Evolutionary conservation across 2,797 vertebrate species (phyloP), one percentile per base, ranked within the genome.

Genomic region (Leptatherina wallacei): DNA sequence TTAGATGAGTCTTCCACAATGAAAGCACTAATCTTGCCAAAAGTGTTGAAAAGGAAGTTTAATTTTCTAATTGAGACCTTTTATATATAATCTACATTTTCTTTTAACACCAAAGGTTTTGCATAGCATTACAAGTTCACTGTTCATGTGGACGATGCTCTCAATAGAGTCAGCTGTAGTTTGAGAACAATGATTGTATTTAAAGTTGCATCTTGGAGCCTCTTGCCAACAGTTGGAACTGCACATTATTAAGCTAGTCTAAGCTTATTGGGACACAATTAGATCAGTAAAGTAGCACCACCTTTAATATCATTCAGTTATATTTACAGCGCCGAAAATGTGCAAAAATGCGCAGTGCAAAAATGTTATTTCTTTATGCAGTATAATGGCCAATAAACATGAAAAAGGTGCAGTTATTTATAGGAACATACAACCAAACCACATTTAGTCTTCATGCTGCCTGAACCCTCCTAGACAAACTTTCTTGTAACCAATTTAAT

Each of bases 211-310:
- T 6, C 18, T 20, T 47, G 20, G 42, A 61, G 7, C 51, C 18
- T 42, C 62, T 54, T 68, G 16, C 47, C 22, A 29, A 61, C 13
- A 44, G 6, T 35, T 14, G 40, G n/a, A 66, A 71, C 33, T 36
- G 33, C 40, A 61, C 22, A 60, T 24, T 54, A 32, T n/a, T 36
- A 51, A 22, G 55, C 32, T 51, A 40, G 3, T 66, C 49, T 55
- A 49, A 24, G 14, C 1, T 42, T 4, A 16, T 14, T 42, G 0
- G 4, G 4, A 35, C 33, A 36, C 32, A 65, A 11, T n/a, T 40
- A 49, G 54, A 66, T 61, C 29, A 38, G 40, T 49, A 40, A 49
- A 72, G 65, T 8, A 10, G 65, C 33, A 24, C 12, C 16, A 57
- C 33, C 55, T 16, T 36, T 67, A 57, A 30, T 67, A 40, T 44